Conservation (phyloP, 1,140 invertebrate genomes). For the Drosophila sp. region DNA sequence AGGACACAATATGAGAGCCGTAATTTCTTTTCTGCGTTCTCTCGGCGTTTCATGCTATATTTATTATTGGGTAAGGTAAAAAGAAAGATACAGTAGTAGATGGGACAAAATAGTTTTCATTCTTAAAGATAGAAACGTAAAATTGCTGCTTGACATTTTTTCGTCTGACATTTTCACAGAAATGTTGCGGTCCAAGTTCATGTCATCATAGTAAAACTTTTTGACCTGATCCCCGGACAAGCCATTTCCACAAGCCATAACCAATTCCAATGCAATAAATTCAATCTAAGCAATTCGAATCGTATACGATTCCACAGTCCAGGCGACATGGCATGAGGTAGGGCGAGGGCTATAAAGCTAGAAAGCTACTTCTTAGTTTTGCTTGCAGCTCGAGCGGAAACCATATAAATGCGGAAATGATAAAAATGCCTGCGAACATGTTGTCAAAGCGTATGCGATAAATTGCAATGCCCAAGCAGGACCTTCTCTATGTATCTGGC, state of each 20-base stretch:
- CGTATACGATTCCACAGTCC: slow-evolving; percentile 33
- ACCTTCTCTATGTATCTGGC: slow-evolving; percentile 28
- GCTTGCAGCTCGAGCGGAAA: slow-evolving; percentile 74
- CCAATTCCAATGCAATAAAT: slow-evolving; percentile 69
- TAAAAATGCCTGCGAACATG: slow-evolving; percentile 78
- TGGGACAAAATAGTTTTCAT: not conserved
- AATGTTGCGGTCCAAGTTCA: slow-evolving; percentile 32
- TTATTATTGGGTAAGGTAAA: slow-evolving; percentile 42
- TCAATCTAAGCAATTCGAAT: slow-evolving; percentile 75
- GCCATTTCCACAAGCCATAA: slow-evolving; percentile 33
- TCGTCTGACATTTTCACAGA: slow-evolving; percentile 33
- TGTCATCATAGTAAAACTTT: slow-evolving; percentile 34
- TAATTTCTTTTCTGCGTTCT: slow-evolving; percentile 33
- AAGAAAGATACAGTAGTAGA: slow-evolving; percentile 21
- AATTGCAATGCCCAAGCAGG: slow-evolving; percentile 67
- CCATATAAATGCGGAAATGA: slow-evolving; percentile 81
- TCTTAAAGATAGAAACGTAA: not conserved
- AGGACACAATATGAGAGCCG: slow-evolving; percentile 14
- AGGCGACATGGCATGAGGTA: slow-evolving; percentile 38
- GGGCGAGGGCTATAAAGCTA: slow-evolving; percentile 59
- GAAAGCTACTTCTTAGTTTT: slow-evolving; percentile 75
- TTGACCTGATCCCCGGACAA: slow-evolving; percentile 21
- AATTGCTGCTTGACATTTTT: not conserved
- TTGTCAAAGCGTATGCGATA: slow-evolving; percentile 74
- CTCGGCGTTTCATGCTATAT: slow-evolving; percentile 26